These are phyloP conservation scores for Lepilemur septentrionalis DNA, from an alignment of 2,797 vertebrate species.

Conservation along the genomic window DNA sequence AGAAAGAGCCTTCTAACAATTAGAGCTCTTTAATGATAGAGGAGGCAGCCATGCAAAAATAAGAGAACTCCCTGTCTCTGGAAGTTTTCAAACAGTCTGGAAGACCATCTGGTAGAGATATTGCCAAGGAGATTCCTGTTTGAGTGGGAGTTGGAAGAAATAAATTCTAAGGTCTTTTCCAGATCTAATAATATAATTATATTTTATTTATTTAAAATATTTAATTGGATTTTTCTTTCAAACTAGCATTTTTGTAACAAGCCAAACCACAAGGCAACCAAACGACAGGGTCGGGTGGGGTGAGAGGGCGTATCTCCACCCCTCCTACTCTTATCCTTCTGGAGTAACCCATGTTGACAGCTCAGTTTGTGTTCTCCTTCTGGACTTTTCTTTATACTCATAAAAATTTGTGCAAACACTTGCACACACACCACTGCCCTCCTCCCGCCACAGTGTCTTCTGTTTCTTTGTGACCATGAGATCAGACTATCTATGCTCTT, in stretches of 20 bases:
- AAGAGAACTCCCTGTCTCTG: neutral
- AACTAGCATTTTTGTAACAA: neutral
- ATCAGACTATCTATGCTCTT: neutral
- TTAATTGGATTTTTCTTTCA: neutral
- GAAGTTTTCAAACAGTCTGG: neutral
- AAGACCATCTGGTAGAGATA: neutral
- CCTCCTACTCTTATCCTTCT: neutral
- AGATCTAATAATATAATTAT: conserved; percentile 28
- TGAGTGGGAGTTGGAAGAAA: conserved; percentile 8
- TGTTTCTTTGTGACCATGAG: neutral
- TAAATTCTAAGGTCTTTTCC: conserved; percentile 8
- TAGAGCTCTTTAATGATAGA: neutral
- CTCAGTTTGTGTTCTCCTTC: neutral
- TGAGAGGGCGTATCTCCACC: neutral
- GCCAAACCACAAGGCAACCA: neutral
- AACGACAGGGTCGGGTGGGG: neutral
- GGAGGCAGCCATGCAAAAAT: neutral
- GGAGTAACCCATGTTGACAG: neutral
- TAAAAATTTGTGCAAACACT: neutral
- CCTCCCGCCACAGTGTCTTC: neutral
- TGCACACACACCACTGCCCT: neutral
- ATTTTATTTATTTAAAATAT: conserved; percentile 55
- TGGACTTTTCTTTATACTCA: neutral
- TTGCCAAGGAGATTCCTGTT: neutral
- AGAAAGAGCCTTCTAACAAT: neutral